phyloP scores from a whole-genome alignment of 2,797 vertebrate genomes.

The Tamandua tetradactyla region DNA sequence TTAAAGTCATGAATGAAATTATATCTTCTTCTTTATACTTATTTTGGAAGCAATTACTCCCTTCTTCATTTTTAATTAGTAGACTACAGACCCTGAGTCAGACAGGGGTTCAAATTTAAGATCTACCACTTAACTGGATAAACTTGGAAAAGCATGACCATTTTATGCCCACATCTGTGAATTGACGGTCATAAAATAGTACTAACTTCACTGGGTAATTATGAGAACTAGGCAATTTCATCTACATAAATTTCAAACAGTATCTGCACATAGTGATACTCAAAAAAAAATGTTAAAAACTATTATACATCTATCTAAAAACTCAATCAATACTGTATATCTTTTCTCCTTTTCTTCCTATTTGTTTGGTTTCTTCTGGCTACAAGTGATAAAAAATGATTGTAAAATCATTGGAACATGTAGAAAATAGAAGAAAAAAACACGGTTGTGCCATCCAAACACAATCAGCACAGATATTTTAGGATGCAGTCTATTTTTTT shows the following conservation, averaged over 20 bases:
- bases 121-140: not conserved
- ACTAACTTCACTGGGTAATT: not conserved
- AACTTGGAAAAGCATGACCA: not conserved
- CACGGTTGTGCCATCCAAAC: not conserved
- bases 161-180: not conserved
- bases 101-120: not conserved
- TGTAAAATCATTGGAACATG: not conserved
- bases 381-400: not conserved
- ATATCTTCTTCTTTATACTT: not conserved
- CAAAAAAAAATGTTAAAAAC: not conserved
- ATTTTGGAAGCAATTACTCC: not conserved
- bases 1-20: not conserved
- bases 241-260: not conserved
- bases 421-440: not conserved
- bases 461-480: not conserved
- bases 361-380: slow-evolving; percentile 17
- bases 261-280: not conserved
- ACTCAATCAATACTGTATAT: not conserved
- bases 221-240: not conserved
- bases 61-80: not conserved
- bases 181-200: not conserved
- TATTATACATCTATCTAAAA: not conserved
- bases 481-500: not conserved
- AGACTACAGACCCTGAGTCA: not conserved
- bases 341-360: not conserved